phyloP scores from a whole-genome alignment of 2,888 invertebrate species.

The Melanotus villosus region DNA sequence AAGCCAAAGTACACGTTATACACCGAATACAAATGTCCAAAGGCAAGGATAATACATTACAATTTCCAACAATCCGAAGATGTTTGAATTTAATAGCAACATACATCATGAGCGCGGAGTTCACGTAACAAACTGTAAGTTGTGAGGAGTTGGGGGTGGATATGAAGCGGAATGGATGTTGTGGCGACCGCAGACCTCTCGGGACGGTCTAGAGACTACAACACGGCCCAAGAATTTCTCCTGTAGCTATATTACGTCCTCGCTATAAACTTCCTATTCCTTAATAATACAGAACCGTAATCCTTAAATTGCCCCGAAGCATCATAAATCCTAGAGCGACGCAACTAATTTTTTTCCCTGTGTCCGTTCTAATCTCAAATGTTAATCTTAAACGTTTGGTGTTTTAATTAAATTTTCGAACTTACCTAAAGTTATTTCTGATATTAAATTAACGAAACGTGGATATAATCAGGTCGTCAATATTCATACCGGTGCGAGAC shows the following conservation, averaged over 20 bases:
- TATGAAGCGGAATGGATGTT: constrained; percentile 68
- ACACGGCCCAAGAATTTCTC: constrained; percentile 65
- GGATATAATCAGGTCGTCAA: too few species aligned
- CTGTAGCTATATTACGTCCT: constrained; percentile 59
- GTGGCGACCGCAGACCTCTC: constrained; percentile 67
- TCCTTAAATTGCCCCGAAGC: constrained; percentile 24
- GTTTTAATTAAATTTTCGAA: too few species aligned
- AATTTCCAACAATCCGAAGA: constrained; percentile 69
- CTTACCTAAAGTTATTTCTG: too few species aligned
- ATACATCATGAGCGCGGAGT: constrained; percentile 68
- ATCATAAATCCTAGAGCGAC: background rate
- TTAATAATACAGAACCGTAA: constrained; percentile 54
- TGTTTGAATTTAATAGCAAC: constrained; percentile 69
- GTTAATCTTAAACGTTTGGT: too few species aligned
- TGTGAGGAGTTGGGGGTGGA: constrained; percentile 57
- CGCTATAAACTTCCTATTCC: constrained; percentile 54
- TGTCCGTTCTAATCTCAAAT: too few species aligned
- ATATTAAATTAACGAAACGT: too few species aligned
- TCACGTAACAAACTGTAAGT: constrained; percentile 66
- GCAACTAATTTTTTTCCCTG: too few species aligned
- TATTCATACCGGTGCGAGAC: background rate
- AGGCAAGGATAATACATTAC: constrained; percentile 67
- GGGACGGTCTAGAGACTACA: constrained; percentile 64
- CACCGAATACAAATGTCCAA: constrained; percentile 55
- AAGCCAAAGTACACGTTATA: constrained; percentile 26